These are phyloP conservation scores for Mormyrops boulengeri DNA, from an alignment of 2,797 vertebrate species.

Conservation along the genomic window DNA sequence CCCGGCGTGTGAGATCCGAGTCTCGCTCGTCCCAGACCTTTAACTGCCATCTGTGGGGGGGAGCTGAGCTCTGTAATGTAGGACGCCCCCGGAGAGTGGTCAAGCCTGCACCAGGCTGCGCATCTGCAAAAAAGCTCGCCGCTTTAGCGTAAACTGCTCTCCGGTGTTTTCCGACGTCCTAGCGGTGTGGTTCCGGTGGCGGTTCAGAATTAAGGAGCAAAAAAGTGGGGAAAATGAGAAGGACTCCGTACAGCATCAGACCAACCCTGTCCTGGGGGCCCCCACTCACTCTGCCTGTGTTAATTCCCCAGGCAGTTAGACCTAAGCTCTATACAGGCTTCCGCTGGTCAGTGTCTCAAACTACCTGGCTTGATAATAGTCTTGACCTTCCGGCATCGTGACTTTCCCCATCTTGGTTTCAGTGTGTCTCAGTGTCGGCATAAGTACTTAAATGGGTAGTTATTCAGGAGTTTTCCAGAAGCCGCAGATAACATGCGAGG, in stretches of 20 bases:
- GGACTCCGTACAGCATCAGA: background rate
- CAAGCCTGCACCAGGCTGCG: background rate
- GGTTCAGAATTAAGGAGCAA: background rate
- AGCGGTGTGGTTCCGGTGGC: background rate
- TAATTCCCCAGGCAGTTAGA: background rate
- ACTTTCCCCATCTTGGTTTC: background rate
- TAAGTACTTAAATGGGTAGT: too few relatives aligned
- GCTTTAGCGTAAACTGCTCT: background rate
- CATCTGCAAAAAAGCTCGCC: background rate
- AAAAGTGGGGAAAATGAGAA: background rate
- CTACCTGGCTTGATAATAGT: background rate
- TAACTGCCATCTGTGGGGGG: background rate
- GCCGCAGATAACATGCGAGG: background rate
- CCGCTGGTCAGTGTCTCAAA: background rate
- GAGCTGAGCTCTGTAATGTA: background rate
- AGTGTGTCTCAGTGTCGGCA: too few relatives aligned
- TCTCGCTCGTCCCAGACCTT: background rate
- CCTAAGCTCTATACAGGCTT: background rate
- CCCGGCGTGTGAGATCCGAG: background rate
- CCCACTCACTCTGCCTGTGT: background rate
- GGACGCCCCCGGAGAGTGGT: background rate
- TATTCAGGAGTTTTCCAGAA: background rate
- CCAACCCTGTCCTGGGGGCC: background rate
- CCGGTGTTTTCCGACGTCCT: background rate
- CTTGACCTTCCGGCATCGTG: background rate